Evolutionary conservation across 2,113 vertebrate species (phyloP).

Genomic region (Sturnira hondurensis): DNA sequence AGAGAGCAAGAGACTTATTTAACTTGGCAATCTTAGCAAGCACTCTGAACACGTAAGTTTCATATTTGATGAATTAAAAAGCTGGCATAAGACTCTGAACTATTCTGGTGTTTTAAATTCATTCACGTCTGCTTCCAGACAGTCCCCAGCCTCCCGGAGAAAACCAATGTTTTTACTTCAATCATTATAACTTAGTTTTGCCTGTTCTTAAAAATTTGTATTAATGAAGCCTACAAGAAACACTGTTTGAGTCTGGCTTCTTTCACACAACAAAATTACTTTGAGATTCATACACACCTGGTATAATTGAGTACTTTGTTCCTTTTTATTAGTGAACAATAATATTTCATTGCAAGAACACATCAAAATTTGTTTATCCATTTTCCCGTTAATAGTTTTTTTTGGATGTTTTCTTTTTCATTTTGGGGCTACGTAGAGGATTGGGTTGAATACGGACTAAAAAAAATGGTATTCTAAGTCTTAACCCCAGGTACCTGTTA

Average conservation of each 20-base stretch:
- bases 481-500: not conserved
- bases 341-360: not conserved
- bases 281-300: not conserved
- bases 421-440: not conserved
- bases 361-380: not conserved
- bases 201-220: conserved; percentile 20
- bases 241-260: not conserved
- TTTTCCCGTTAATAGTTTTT: not conserved
- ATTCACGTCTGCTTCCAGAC: conserved; percentile 50
- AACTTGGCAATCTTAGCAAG: conserved; percentile 42
- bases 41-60: conserved; percentile 28
- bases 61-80: conserved; percentile 58
- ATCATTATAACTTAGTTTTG: not conserved
- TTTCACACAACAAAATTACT: not conserved
- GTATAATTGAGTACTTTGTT: not conserved
- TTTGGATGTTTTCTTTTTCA: not conserved
- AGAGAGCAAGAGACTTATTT: not conserved
- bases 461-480: not conserved
- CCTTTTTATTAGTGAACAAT: not conserved
- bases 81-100: conserved; percentile 38
- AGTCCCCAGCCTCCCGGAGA: not conserved
- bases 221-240: conserved; percentile 33
- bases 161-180: conserved; percentile 5
- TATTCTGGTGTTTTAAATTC: conserved; percentile 48
- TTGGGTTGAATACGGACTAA: not conserved